Base-by-base conservation (phyloP, 2,113 vertebrate genomes). In the Calyptommatus sinebrachiatus region DNA sequence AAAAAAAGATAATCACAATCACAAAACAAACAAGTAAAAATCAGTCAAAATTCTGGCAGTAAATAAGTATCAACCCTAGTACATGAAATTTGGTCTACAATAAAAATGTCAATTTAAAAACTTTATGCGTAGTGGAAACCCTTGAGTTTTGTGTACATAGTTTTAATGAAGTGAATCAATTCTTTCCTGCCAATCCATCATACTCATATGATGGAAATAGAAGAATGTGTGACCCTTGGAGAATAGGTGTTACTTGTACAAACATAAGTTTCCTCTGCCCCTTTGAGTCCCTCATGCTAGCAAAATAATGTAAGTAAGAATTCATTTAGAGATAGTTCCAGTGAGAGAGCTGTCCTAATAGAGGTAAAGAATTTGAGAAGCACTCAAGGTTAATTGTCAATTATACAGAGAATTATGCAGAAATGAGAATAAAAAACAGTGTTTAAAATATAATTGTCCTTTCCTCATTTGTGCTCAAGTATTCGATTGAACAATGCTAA, bases 331-430 rank as follows among this genome's bases (percentile, higher is more conserved):
- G 6, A 45, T 60, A 69, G 8, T 84, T 89, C 8, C 35, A 48
- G 46, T 46, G 11, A 81, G 18, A 78, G 16, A 78, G 26, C 50
- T 75, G 45, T 78, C 85, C 8, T 71, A 76, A 57, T 78, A 45
- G 29, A 87, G 18, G 21, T 61, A 90, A 85, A 84, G 7, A 8
- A 76, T 75, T 84, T 86, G 70, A 76, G 20, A 78, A 21, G 8
- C 82, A 77, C 80, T 45, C 45, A 92, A 91, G 53, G 45, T 82
- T 89, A 91, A 91, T 90, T 77, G 61, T 70, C 74, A 89, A 76
- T 92, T 90, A 85, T 67, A 35, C 7, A 78, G 45, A 79, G 86
- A 86, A 84, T 29, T 76, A 84, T 41, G 10, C 53, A 78, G 77
- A 87, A 85, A 31, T 31, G 83, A 85, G 8, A 85, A 76, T 79